Percentiles rank a stretch among this genome's conserved stretches.
Evolutionary conservation across 2,113 vertebrate genomes (phyloP).

Genomic region (Chloebia gouldiae): DNA sequence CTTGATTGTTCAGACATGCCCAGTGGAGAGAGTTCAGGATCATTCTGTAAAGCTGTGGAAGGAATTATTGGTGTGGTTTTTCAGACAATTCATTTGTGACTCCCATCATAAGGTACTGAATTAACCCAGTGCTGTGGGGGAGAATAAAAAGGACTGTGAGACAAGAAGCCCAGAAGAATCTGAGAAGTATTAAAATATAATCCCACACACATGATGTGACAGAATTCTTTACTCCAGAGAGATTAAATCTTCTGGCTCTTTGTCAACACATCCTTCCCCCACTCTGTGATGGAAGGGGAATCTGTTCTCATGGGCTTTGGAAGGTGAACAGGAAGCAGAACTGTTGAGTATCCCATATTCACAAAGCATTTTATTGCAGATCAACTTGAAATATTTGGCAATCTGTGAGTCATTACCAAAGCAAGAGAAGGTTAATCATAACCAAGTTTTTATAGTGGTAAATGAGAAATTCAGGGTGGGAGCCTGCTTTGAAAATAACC

Average conservation of each 20-base stretch:
- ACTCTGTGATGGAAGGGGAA: background rate
- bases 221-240: background rate
- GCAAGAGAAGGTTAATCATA: background rate
- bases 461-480: background rate
- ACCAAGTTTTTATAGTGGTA: background rate
- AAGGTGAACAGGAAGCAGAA: background rate
- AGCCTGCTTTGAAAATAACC: background rate
- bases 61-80: background rate
- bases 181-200: background rate
- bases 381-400: background rate
- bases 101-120: background rate
- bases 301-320: background rate
- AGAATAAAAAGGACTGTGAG: background rate
- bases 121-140: background rate
- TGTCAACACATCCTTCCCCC: background rate
- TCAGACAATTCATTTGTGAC: background rate
- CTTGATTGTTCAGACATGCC: background rate
- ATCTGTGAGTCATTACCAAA: background rate
- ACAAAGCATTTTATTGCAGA: background rate
- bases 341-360: background rate
- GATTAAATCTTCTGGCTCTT: background rate
- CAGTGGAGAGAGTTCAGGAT: background rate
- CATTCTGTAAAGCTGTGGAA: background rate
- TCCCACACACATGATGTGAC: too few species aligned
- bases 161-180: background rate